These are phyloP conservation scores for Palythoa caribaeorum DNA, from an alignment of 92 coral and sea anemone species.

Conservation along the genomic window DNA sequence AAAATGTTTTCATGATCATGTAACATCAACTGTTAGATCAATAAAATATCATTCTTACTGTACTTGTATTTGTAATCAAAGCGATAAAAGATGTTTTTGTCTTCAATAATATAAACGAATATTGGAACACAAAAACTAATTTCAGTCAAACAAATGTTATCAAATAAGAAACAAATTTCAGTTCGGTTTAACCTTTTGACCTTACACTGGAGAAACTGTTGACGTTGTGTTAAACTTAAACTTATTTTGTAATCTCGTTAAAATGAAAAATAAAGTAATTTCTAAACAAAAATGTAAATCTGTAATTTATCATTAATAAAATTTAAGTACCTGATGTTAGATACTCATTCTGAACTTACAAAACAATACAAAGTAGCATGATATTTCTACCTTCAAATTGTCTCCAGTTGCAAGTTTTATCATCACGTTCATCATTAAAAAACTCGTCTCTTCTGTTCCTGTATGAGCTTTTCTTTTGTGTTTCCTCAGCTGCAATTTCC, in stretches of 20 bases:
- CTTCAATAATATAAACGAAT: background rate
- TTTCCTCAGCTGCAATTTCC: background rate
- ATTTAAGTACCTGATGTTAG: background rate
- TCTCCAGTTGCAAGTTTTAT: slow-evolving; percentile 12
- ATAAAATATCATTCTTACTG: background rate
- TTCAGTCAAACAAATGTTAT: background rate
- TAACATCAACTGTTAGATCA: slow-evolving; percentile 18
- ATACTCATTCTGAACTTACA: background rate
- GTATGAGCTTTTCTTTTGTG: background rate
- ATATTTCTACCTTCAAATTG: slow-evolving; percentile 26
- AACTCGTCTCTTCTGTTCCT: background rate
- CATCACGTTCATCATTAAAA: background rate
- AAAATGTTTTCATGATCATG: slow-evolving; percentile 3
- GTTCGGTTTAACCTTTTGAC: background rate
- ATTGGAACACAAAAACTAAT: background rate
- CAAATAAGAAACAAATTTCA: background rate
- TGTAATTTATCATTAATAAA: background rate
- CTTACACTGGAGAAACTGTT: background rate
- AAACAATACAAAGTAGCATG: no score
- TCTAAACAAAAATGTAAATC: background rate
- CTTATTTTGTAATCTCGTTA: background rate
- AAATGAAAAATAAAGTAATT: background rate
- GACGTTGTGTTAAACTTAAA: background rate
- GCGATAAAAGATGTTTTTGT: background rate
- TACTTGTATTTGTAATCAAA: background rate